Evolutionary conservation across 1,140 invertebrate species (phyloP), one percentile per base, ranked within the genome.

Genomic region (Drosophila lini): DNA sequence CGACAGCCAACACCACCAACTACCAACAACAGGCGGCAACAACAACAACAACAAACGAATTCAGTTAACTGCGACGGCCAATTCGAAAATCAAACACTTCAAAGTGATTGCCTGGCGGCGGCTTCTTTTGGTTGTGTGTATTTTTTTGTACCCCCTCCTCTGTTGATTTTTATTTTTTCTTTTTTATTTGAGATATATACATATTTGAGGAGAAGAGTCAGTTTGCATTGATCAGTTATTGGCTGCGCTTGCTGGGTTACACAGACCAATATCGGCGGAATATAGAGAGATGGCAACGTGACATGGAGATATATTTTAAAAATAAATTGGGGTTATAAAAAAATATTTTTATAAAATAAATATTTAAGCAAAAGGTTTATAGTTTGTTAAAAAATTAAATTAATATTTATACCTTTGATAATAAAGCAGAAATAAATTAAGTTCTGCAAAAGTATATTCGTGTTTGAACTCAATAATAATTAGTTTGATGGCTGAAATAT

Each of bases 81-180:
- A 86, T 85, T 88, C 83, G 57, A 88, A 88, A 88, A 88, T 89
- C 83, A 88, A 88, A 88, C 83, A 88, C 83, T 88, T 88, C 83
- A 88, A 88, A 88, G 83, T 77, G 77, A 80, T 74, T 79, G 71
- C 84, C 78, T 71, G 71, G 45, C 83, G 83, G 80, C 83, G 84
- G 80, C 83, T 78, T 88, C 83, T 88, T 86, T 85, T 81, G 65
- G 62, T 56, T 85, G 78, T 74, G 58, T 62, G 28, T 50, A 28
- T 48, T 70, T 53, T 47, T 45, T 40, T 34, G 28, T 38, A n/a
- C 32, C 40, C 34, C 48, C 56, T 65, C 47, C 44, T 57, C 38
- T 65, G 40, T 75, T 70, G 71, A 64, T 61, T 77, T 55, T 63
- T 64, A 40, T 50, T 9, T 41, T 25, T 61, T 42, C 56, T 62